Percentiles rank a stretch among this genome's conserved stretches.
Conservation (phyloP, 2,113 vertebrate species). For the Cephalopholis sonnerati region DNA sequence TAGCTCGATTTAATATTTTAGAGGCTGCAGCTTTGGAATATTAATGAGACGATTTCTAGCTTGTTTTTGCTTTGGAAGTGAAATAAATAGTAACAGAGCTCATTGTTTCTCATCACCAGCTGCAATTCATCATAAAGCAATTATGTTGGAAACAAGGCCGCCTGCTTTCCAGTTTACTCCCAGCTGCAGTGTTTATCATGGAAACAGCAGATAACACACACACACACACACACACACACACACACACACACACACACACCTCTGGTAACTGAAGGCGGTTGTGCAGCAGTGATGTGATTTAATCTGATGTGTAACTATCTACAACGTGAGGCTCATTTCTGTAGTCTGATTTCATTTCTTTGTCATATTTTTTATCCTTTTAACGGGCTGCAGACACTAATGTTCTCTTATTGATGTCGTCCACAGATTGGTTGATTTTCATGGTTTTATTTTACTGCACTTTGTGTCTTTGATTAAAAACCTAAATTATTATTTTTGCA, state of each 20-base stretch:
- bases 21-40: constrained; percentile 37
- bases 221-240: constrained; percentile 17
- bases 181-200: constrained; percentile 56
- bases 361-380: not conserved
- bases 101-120: constrained; percentile 54
- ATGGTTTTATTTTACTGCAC: not conserved
- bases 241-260: constrained; percentile 15
- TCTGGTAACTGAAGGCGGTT: constrained; percentile 10
- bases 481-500: not conserved
- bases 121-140: constrained; percentile 63
- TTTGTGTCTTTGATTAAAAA: not conserved
- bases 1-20: constrained; percentile 29
- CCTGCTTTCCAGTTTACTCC: constrained; percentile 57
- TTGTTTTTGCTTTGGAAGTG: constrained; percentile 40
- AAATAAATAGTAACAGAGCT: constrained; percentile 58
- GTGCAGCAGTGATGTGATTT: constrained; percentile 28
- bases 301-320: constrained; percentile 21
- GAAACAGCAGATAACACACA: constrained; percentile 34
- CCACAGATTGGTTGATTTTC: not conserved
- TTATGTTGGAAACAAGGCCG: constrained; percentile 56
- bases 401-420: not conserved
- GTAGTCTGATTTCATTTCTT: constrained; percentile 1
- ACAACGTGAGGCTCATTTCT: constrained; percentile 9
- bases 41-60: constrained; percentile 46
- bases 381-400: not conserved